Evolutionary conservation across 2,797 vertebrate genomes (phyloP).

Genomic region (Gobionotothen gibberifrons): DNA sequence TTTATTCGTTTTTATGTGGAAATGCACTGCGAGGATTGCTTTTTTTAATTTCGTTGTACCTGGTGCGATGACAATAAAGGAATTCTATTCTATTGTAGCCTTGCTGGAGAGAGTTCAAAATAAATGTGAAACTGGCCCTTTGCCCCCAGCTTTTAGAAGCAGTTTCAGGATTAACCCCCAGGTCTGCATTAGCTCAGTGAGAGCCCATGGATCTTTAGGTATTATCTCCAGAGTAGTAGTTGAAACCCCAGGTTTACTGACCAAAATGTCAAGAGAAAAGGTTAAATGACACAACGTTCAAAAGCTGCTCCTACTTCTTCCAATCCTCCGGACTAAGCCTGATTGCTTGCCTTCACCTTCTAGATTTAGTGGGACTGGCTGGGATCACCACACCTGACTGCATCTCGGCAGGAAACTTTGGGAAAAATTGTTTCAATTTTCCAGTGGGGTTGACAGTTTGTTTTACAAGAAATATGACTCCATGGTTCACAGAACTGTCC

Average conservation of each 20-base stretch:
- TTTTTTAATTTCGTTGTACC: no score
- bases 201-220: conserved; percentile 38
- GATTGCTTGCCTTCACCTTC: conserved; percentile 2
- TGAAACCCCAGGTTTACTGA: conserved; percentile 42
- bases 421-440: not conserved
- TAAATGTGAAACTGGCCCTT: conserved; percentile 32
- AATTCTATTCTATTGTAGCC: no score
- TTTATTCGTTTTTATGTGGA: no score
- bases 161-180: conserved; percentile 53
- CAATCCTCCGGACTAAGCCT: not conserved
- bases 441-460: not conserved
- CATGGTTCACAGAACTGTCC: conserved; percentile 14
- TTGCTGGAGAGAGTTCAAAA: conserved; percentile 14
- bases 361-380: conserved; percentile 16
- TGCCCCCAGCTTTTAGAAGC: conserved; percentile 16
- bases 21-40: no score
- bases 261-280: conserved; percentile 46
- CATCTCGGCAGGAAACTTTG: not conserved
- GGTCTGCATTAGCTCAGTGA: conserved; percentile 41
- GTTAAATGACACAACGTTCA: conserved; percentile 39
- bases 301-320: conserved; percentile 21
- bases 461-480: conserved; percentile 15
- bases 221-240: conserved; percentile 53
- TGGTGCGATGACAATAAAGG: no score
- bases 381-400: conserved; percentile 13